Evolutionary conservation across 2,888 invertebrate species (phyloP).

Genomic region (Biston stratarius): DNA sequence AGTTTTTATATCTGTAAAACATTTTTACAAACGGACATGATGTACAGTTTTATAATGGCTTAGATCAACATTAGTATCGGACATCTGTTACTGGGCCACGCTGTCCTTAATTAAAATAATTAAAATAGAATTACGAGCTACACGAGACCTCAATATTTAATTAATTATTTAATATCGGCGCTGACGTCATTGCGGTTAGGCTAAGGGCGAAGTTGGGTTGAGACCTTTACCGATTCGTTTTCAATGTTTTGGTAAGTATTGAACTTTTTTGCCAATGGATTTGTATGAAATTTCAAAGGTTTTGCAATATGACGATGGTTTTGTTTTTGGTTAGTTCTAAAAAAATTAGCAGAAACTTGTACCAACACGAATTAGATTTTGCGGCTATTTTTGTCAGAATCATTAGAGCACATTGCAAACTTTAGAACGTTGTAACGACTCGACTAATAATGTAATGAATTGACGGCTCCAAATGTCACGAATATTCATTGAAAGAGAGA

Average conservation of each 20-base stretch:
- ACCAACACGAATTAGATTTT: constrained; percentile 25
- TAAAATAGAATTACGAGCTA: constrained; percentile 70
- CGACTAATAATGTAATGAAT: constrained; percentile 25
- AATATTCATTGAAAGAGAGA: constrained; percentile 21
- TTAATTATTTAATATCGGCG: constrained; percentile 57
- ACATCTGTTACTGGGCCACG: constrained; percentile 69
- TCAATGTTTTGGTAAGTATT: constrained; percentile 14
- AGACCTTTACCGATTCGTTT: constrained; percentile 19
- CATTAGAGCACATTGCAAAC: constrained; percentile 28
- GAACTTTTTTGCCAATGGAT: background rate
- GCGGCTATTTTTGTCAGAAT: constrained; percentile 29
- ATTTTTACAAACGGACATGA: constrained; percentile 11
- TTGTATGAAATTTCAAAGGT: background rate
- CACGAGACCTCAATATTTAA: constrained; percentile 71
- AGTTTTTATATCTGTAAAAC: no score
- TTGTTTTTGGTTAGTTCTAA: no score
- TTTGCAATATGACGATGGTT: no score
- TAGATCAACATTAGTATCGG: constrained; percentile 62
- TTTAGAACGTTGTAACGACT: constrained; percentile 26
- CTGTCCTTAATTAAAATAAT: constrained; percentile 71
- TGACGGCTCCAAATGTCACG: constrained; percentile 11
- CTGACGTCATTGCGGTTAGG: constrained; percentile 44
- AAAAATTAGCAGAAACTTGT: constrained; percentile 30
- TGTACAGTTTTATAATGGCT: constrained; percentile 21
- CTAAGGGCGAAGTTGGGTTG: constrained; percentile 25